Evolutionary conservation across 2,888 invertebrate genomes (phyloP), one percentile per base, ranked within the genome.

Genomic region (Pandemis cinnamomeana): DNA sequence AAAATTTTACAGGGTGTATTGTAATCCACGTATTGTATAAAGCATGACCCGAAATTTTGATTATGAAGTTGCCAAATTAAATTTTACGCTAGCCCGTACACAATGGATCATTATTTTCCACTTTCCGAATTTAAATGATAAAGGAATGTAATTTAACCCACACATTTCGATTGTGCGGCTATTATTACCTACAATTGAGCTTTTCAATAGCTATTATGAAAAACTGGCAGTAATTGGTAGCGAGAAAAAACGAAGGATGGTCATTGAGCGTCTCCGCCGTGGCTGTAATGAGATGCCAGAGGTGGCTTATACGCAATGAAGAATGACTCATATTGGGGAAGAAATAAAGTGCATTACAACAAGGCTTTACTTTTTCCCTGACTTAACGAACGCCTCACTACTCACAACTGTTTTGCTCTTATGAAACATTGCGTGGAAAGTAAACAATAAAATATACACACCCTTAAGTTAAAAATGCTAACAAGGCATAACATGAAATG

Each of bases 181-280:
- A 87, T 87, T 89, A 88, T 73, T 73, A 73, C 64, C 84, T 84
- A 84, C 83, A 86, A 88, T 88, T 88, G 86, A 87, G 82, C 72
- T 87, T 86, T 88, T 87, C 86, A 91, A 90, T 89, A 81, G 87
- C 84, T 81, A 85, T 86, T 69, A 71, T 67, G 87, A 89, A 87
- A 87, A 90, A 90, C 88, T 87, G 88, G 83, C 86, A 85, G 87
- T 90, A 91, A 91, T 90, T 91, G 88, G 87, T 86, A 81, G 85
- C 83, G 84, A 83, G 83, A 86, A 90, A 90, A 91, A 90, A 89
- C 83, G 84, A 86, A 85, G 83, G 87, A 79, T 82, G 82, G 81
- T 86, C 86, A 87, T 87, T 86, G 87, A 86, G 82, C 77, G 76
- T 80, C 83, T 80, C 81, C 78, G 78, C 81, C 78, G 78, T 79